Evolutionary conservation across 2,797 vertebrate species (phyloP).

Genomic region (Malacoctenus gilli): DNA sequence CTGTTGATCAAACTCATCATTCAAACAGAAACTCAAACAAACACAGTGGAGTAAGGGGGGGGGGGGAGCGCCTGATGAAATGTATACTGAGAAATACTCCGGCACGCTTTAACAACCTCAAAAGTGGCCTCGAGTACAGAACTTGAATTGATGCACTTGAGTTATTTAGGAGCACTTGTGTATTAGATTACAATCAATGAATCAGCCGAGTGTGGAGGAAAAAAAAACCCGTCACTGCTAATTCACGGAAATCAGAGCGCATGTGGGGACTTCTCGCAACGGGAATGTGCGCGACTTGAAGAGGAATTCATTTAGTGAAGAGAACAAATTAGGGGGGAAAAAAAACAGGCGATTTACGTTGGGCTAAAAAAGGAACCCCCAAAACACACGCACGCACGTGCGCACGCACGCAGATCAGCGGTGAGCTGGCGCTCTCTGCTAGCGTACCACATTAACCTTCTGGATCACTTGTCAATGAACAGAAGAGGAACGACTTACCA

Average conservation of each 20-base stretch:
- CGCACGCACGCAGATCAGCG: conserved; percentile 61
- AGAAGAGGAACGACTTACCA: conserved; percentile 84
- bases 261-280: background rate
- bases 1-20: too few species aligned
- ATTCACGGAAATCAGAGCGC: background rate
- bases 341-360: conserved; percentile 34
- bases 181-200: background rate
- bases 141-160: too few species aligned
- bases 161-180: background rate
- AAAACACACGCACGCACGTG: too few species aligned
- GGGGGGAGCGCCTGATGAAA: too few species aligned
- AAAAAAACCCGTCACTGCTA: too few species aligned
- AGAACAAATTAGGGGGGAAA: conserved; percentile 2
- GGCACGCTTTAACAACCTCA: too few species aligned
- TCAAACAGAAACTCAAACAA: too few species aligned
- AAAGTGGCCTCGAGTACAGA: too few species aligned
- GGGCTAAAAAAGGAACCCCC: too few species aligned
- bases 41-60: too few species aligned
- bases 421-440: conserved; percentile 59
- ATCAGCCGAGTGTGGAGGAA: conserved; percentile 11
- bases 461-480: conserved; percentile 80
- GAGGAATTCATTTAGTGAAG: conserved; percentile 14
- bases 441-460: conserved; percentile 86
- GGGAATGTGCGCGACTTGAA: conserved; percentile 14
- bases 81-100: too few species aligned